Percentiles rank a stretch among this genome's conserved stretches.
Evolutionary conservation across 2,888 invertebrate genomes (phyloP).

Genomic region (Drosophila quinaria): DNA sequence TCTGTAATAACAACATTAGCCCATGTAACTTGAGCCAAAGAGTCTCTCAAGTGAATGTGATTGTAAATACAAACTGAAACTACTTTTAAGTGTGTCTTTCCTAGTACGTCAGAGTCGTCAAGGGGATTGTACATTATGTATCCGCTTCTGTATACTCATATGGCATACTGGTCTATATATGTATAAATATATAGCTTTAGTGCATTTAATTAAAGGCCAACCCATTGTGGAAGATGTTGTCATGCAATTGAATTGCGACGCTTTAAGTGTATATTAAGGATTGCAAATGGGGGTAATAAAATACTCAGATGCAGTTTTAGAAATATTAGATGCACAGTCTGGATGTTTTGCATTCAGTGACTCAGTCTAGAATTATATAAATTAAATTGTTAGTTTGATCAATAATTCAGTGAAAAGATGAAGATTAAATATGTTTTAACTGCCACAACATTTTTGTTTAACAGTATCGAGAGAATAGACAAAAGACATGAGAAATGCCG

Average conservation of each 20-base stretch:
- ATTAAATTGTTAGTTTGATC: too few relatives aligned
- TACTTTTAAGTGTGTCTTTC: constrained; percentile 27
- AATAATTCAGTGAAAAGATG: too few relatives aligned
- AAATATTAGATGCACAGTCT: constrained; percentile 23
- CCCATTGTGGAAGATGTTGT: constrained; percentile 36
- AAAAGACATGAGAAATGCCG: constrained; percentile 1
- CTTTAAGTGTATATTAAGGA: constrained; percentile 49
- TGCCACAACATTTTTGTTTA: constrained; percentile 19
- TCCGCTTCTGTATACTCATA: constrained; percentile 2
- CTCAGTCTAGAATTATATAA: too few relatives aligned
- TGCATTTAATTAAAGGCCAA: constrained; percentile 73
- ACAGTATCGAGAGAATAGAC: constrained; percentile 9
- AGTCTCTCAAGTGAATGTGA: constrained; percentile 28
- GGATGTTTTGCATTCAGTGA: too few relatives aligned
- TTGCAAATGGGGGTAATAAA: constrained; percentile 36
- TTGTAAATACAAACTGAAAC: constrained; percentile 37
- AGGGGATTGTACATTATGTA: constrained; percentile 26
- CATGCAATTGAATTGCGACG: constrained; percentile 52
- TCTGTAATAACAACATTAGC: constrained; percentile 58
- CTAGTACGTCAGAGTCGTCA: constrained; percentile 35
- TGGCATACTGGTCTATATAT: constrained; percentile 11
- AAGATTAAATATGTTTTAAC: background rate
- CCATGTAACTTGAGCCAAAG: constrained; percentile 61
- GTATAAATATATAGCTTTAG: constrained; percentile 24
- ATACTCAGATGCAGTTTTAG: constrained; percentile 18